These are phyloP conservation scores for Lepidochitona cinerea DNA, from an alignment of 2,888 invertebrate genomes.

Conservation along the genomic window DNA sequence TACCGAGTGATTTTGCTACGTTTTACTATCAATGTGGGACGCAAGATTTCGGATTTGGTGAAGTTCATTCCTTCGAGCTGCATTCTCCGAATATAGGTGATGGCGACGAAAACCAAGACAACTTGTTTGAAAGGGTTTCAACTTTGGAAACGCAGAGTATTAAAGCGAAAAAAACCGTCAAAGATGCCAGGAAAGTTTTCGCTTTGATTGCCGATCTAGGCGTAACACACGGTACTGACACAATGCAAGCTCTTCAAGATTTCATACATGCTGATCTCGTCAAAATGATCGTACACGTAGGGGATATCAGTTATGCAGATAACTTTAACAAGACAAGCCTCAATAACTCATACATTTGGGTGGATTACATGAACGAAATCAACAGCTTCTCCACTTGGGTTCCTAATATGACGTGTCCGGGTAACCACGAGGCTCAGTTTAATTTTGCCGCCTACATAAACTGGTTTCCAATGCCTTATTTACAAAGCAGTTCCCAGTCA, in stretches of 20 bases:
- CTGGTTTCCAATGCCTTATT: conserved; percentile 32
- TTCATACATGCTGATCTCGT: background rate
- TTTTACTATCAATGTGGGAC: conserved; percentile 30
- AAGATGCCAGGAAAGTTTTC: conserved; percentile 11
- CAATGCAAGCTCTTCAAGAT: background rate
- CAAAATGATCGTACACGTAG: background rate
- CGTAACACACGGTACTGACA: conserved; percentile 15
- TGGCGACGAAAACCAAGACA: background rate
- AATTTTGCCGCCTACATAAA: conserved; percentile 32
- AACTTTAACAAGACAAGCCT: background rate
- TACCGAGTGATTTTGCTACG: background rate
- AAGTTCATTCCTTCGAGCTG: conserved; percentile 7
- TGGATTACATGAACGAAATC: conserved; percentile 32
- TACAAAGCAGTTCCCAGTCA: conserved; percentile 25
- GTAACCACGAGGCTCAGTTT: conserved; percentile 35
- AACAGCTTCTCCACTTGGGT: conserved; percentile 20
- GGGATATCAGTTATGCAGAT: background rate
- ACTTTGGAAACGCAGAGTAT: too few species aligned
- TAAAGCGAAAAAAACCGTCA: background rate
- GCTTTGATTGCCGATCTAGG: conserved; percentile 32
- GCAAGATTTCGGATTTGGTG: conserved; percentile 18
- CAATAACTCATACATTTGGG: conserved; percentile 21
- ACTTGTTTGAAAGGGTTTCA: too few species aligned
- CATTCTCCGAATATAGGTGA: background rate
- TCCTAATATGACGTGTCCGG: conserved; percentile 35